Evolutionary conservation across 2,888 invertebrate species (phyloP), one percentile per base, ranked within the genome.

Genomic region (Orthosia gracilis): DNA sequence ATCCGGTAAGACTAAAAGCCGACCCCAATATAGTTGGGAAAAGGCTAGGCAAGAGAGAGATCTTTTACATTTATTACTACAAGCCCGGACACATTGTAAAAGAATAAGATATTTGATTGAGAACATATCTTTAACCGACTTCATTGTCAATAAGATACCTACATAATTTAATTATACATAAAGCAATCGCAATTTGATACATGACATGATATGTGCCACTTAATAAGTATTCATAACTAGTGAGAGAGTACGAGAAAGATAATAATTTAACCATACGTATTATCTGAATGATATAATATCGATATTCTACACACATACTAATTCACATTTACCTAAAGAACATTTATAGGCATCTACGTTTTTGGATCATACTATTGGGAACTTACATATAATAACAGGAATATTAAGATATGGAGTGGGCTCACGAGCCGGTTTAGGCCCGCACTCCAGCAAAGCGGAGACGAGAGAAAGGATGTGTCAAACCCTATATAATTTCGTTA

Each of bases 141-240:
- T n/a, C n/a, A n/a, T n/a, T 31, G 9, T 40, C 21, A 31, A 21
- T 11, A 18, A 23, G 61, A 54, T 73, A 49, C 15, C 47, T 40
- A 49, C 15, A 52, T 40, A 49, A 7, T 55, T 2, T 40, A n/a
- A n/a, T n/a, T n/a, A 50, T 23, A 54, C 31, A 62, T 57, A 21
- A n/a, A 58, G 3, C 21, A 23, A 62, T 18, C 11, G 49, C 12
- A 57, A 57, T 52, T 54, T 26, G n/a, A 31, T 47, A n/a, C 31
- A 55, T 26, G 23, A 73, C 57, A 64, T 76, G 77, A 59, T 63
- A 77, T 64, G 52, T 64, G 50, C n/a, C 31, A 21, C 58, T 62
- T 58, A 47, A 12, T n/a, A 23, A 17, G 15, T 15, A 17, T 47
- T 17, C 9, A 26, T 18, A 40, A 17, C 47, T 55, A 17, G 13